Evolutionary conservation across 1,140 invertebrate species (phyloP), one percentile per base, ranked within the genome.

Genomic region (Nymphalis io): DNA sequence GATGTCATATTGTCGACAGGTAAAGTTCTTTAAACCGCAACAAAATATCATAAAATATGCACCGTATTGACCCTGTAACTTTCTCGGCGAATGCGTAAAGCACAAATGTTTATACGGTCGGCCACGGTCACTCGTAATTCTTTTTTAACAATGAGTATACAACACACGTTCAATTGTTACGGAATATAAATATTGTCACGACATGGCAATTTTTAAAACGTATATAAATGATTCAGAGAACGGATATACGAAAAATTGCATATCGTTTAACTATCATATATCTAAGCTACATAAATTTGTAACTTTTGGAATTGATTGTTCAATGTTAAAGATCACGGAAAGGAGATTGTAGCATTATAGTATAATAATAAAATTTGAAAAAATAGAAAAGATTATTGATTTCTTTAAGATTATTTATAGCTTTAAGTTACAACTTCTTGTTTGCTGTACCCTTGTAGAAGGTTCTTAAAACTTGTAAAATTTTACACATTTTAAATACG

Each of bases 91-190:
- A 63, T 58, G 51, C 38, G 62, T 71, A 57, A 71, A 71, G 38
- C 58, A 53, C 72, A 38, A 68, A 68, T 72, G 68, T 75, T 75
- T 75, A 70, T 73, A 67, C 66, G 63, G 23, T 62, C 60, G 23
- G 70, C 60, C 70, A 72, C 57, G 74, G 67, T 60, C 70, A 70
- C 63, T 70, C 65, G 64, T 69, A 67, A 67, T 67, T 67, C 63
- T 70, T 75, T 69, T 75, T 70, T 40, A 73, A 75, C 67, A 75
- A 73, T 72, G 60, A 68, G 57, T 70, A 57, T 62, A 72, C 60
- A 72, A 63, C 70, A 60, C 60, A 67, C 23, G 61, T 60, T 60
- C 46, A 70, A 70, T 70, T 70, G 68, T 70, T 70, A 62, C 61
- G 44, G 61, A 65, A 64, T 64, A 70, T 65, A 64, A 65, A 70